A percentile compares a stretch with the other conserved stretches of the same genome.
These are phyloP conservation scores for Pantherophis vulpinus DNA, from an alignment of 2,797 vertebrate genomes.

Conservation along the genomic window DNA sequence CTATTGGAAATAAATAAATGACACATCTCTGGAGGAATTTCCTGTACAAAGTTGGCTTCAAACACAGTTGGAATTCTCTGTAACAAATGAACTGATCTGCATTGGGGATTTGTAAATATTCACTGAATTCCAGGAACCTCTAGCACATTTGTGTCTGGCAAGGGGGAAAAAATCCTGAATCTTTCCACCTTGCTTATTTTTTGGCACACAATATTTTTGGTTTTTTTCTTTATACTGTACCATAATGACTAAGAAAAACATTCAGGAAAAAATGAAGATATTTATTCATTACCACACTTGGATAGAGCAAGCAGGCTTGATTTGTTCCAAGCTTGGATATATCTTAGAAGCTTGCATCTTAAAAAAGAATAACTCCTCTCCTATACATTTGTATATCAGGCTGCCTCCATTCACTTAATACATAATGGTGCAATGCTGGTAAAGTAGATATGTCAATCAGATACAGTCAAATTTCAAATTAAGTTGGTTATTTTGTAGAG, in stretches of 20 bases:
- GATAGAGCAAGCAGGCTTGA: background rate
- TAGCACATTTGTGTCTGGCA: slow-evolving; percentile 17
- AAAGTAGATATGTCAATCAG: background rate
- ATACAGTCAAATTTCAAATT: background rate
- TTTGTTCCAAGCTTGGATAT: background rate
- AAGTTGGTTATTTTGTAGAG: background rate
- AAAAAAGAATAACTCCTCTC: background rate
- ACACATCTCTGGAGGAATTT: slow-evolving; percentile 7
- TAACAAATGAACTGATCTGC: slow-evolving; percentile 22
- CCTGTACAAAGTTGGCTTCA: background rate
- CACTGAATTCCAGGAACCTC: slow-evolving; percentile 12
- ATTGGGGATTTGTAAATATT: slow-evolving; percentile 14
- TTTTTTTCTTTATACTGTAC: background rate
- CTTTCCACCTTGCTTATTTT: slow-evolving; percentile 9
- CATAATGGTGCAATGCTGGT: background rate
- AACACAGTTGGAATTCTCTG: slow-evolving; percentile 7
- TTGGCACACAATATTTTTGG: slow-evolving; percentile 5
- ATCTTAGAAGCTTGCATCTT: background rate
- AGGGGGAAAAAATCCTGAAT: background rate
- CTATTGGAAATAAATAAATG: background rate
- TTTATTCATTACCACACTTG: background rate
- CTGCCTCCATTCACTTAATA: background rate
- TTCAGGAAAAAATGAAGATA: background rate
- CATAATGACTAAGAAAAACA: background rate
- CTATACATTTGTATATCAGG: background rate